These are phyloP conservation scores for Graphium colonna DNA, from an alignment of 2,888 invertebrate species.

Conservation along the genomic window DNA sequence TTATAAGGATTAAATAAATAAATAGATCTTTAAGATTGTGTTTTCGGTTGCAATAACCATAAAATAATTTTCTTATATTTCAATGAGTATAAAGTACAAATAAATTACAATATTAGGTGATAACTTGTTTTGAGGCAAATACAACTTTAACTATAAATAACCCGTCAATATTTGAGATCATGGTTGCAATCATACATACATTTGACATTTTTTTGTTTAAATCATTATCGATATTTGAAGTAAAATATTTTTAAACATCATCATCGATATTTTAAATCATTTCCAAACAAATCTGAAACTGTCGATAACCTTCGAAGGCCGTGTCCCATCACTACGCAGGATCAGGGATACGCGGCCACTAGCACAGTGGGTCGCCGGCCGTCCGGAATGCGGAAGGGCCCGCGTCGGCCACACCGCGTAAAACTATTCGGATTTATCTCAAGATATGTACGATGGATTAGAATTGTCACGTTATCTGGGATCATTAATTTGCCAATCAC, in stretches of 20 bases:
- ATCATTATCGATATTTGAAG: neutral
- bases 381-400: slow-evolving; percentile 72
- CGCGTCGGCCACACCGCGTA: slow-evolving; percentile 43
- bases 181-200: neutral
- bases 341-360: slow-evolving; percentile 76
- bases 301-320: slow-evolving; percentile 28
- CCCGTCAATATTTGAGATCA: neutral
- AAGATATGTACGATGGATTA: slow-evolving; percentile 26
- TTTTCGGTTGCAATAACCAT: no score
- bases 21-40: no score
- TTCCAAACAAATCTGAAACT: slow-evolving; percentile 2
- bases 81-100: no score
- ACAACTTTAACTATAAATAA: no score
- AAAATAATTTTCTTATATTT: no score
- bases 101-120: no score
- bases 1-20: no score
- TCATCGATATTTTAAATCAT: no score
- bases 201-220: no score
- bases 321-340: slow-evolving; percentile 56
- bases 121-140: no score
- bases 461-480: neutral
- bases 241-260: no score
- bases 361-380: slow-evolving; percentile 75
- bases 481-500: slow-evolving; percentile 4
- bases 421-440: slow-evolving; percentile 40